phyloP scores from a whole-genome alignment of 1,140 invertebrate species.

The Papilio xuthus region DNA sequence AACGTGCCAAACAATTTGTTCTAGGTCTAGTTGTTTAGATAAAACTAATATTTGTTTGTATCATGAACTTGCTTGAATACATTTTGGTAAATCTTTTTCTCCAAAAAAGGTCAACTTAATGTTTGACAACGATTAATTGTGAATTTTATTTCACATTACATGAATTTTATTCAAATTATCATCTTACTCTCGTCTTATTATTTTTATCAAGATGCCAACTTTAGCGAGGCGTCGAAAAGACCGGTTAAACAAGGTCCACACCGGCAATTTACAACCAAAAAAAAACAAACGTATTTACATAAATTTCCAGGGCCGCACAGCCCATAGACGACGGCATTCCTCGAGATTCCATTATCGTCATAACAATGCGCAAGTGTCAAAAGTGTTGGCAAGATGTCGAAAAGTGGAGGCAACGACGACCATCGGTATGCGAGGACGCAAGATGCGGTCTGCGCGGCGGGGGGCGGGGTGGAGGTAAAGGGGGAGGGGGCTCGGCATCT shows the following conservation, averaged over 20 bases:
- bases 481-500: slow-evolving; percentile 79
- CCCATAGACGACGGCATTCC: slow-evolving; percentile 34
- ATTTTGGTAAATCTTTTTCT: background rate
- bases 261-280: slow-evolving; percentile 30
- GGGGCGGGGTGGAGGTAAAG: slow-evolving; percentile 66
- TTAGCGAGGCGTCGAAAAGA: slow-evolving; percentile 38
- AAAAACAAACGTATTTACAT: slow-evolving; percentile 39
- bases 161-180: slow-evolving; percentile 23
- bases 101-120: background rate
- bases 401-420: slow-evolving; percentile 75
- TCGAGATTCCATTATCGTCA: slow-evolving; percentile 58
- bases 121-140: background rate
- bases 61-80: background rate
- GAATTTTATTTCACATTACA: slow-evolving; percentile 20
- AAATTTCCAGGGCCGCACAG: slow-evolving; percentile 31
- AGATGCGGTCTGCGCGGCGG: slow-evolving; percentile 74
- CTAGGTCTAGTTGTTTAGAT: too few species aligned
- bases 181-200: slow-evolving; percentile 30
- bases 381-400: slow-evolving; percentile 75
- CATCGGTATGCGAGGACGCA: slow-evolving; percentile 78
- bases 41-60: background rate
- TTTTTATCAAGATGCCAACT: slow-evolving; percentile 35
- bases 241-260: slow-evolving; percentile 32
- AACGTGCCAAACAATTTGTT: background rate
- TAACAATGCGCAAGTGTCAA: slow-evolving; percentile 72